Evolutionary conservation across 2,888 invertebrate species (phyloP).

Genomic region (Argyresthia albistria): DNA sequence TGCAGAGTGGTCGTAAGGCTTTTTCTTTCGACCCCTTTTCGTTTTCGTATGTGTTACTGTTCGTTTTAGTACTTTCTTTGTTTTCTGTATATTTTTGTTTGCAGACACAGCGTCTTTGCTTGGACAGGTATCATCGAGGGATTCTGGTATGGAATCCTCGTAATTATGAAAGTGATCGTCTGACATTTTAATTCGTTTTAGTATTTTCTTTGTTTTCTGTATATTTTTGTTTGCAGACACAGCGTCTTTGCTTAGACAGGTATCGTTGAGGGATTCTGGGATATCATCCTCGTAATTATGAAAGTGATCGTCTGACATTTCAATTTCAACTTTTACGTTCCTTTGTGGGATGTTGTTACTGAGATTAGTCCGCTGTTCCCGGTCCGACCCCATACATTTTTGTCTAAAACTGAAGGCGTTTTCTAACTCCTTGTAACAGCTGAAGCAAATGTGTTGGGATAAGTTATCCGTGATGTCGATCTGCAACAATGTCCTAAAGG

Average conservation of each 20-base stretch:
- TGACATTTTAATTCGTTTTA: no score
- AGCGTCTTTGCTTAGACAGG: conserved; percentile 11
- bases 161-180: conserved; percentile 21
- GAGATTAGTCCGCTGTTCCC: conserved; percentile 17
- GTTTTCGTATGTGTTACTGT: conserved; percentile 17
- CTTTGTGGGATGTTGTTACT: not conserved
- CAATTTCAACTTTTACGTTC: not conserved
- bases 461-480: conserved; percentile 46
- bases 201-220: conserved; percentile 13
- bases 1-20: conserved; percentile 57
- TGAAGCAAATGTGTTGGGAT: conserved; percentile 48
- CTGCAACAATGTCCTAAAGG: conserved; percentile 25
- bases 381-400: conserved; percentile 55
- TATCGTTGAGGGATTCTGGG: not conserved
- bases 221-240: conserved; percentile 15
- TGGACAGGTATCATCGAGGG: conserved; percentile 1
- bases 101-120: conserved; percentile 13
- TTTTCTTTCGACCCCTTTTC: conserved; percentile 20
- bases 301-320: conserved; percentile 20
- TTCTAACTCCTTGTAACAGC: conserved; percentile 48
- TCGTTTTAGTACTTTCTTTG: conserved; percentile 17
- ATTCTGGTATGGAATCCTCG: conserved; percentile 19
- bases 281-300: conserved; percentile 22
- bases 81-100: conserved; percentile 15
- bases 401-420: conserved; percentile 57